Evolutionary conservation across 2,888 invertebrate species (phyloP).

Genomic region (Melinopterus prodromus): DNA sequence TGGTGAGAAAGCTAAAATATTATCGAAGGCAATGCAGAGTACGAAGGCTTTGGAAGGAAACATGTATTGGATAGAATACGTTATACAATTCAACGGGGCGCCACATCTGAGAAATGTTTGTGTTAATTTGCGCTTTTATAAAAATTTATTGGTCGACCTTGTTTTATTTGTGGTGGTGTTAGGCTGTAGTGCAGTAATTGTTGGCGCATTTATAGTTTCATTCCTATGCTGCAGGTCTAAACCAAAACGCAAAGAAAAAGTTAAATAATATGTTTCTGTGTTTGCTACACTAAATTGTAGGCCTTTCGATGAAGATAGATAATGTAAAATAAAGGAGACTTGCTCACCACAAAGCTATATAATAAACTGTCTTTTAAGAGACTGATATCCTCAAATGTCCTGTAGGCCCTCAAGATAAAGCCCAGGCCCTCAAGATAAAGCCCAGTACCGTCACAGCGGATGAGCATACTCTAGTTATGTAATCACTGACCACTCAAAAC

Average conservation of each 20-base stretch:
- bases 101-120: constrained; percentile 27
- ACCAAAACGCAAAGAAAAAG: neutral
- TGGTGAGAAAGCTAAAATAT: neutral
- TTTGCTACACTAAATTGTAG: neutral
- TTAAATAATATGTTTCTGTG: neutral
- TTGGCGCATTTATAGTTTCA: neutral
- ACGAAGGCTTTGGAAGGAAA: constrained; percentile 31
- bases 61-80: constrained; percentile 36
- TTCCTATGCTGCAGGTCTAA: neutral
- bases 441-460: no score
- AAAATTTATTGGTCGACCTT: constrained; percentile 18
- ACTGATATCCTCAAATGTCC: no score
- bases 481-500: no score
- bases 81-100: constrained; percentile 36
- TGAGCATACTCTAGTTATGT: no score
- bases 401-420: no score
- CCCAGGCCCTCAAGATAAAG: no score
- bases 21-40: constrained; percentile 11
- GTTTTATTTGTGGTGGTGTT: constrained; percentile 17
- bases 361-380: no score
- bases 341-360: no score
- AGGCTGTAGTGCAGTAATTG: neutral
- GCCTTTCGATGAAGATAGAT: neutral
- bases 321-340: neutral
- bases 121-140: constrained; percentile 16